Conservation (phyloP, 2,888 invertebrate genomes). For the Acleris holmiana region DNA sequence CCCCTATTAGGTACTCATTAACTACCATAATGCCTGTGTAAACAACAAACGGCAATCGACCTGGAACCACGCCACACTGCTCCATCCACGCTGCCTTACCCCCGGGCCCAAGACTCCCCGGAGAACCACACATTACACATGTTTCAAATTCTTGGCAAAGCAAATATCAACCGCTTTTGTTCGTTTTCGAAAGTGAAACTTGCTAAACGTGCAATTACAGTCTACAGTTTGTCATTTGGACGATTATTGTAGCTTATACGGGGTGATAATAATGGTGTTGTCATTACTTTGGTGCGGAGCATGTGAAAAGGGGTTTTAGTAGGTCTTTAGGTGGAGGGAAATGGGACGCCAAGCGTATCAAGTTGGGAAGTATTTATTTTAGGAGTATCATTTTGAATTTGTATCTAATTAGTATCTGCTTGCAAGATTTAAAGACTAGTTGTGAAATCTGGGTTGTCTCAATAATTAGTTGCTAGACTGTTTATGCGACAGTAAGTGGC, state of each 20-base stretch:
- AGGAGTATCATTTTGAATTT: background rate
- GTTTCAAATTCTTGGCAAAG: slow-evolving; percentile 1
- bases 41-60: slow-evolving; percentile 59
- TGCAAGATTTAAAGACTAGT: slow-evolving; percentile 5
- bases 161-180: slow-evolving; percentile 39
- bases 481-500: slow-evolving; percentile 51
- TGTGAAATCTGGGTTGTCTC: slow-evolving; percentile 46
- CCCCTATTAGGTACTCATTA: slow-evolving; percentile 69
- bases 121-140: slow-evolving; percentile 28
- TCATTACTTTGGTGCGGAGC: slow-evolving; percentile 19
- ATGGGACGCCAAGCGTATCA: slow-evolving; percentile 29
- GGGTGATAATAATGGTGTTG: slow-evolving; percentile 36
- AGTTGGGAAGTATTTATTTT: background rate
- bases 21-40: slow-evolving; percentile 64
- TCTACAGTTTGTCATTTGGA: slow-evolving; percentile 40
- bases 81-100: slow-evolving; percentile 56
- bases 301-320: slow-evolving; percentile 33
- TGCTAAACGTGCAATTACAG: slow-evolving; percentile 58
- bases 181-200: slow-evolving; percentile 60
- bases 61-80: slow-evolving; percentile 74
- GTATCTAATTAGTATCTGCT: background rate
- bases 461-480: slow-evolving; percentile 50
- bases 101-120: slow-evolving; percentile 45
- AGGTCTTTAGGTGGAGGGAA: slow-evolving; percentile 26
- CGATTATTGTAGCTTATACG: slow-evolving; percentile 32